Base-by-base conservation (phyloP, 1,140 invertebrate species). In the Drosophila nannoptera region DNA sequence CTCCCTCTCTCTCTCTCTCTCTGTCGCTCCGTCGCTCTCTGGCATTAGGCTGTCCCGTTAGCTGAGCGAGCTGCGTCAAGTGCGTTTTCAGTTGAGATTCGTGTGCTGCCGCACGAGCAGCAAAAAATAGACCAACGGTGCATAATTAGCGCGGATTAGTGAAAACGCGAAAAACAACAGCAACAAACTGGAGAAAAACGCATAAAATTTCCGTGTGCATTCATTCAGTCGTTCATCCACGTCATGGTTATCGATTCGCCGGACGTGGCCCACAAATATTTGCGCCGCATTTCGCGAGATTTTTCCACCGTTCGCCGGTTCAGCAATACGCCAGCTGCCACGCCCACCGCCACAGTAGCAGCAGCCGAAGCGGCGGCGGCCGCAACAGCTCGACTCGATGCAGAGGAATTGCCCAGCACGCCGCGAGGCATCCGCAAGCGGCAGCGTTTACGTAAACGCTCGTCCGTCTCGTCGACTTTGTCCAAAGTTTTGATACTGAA, bases 401-500 rank as follows among this genome's bases (percentile, higher is more conserved):
- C 50, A 7, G 69, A 61, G 8, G 76, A 73, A 22, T 42, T 84
- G 36, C 73, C 64, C 6, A 60, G 9, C 0, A 73, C 87, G 31
- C 76, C 81, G 32, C 73, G 69, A 7, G 87, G 87, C 53, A 83
- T 88, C 38, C 87, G 87, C 4, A 75, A 73, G 12, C 81, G 83
- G 22, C 67, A 76, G 33, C 63, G 80, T 36, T 61, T 76, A 50
- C 77, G 88, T 8, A 89, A 89, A 48, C 86, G 88, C 46, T 89
- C 88, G 16, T 89, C 88, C 2, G 74, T 89, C 36, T 89, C 88
- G 40, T 89, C 88, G 48, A 88, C 88, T 7, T 66, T 89, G 22
- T 89, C 88, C 7, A 88, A 87, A 80, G 87, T 89, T 46, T 69
- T 89, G n/a, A 87, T 89, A 73, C 75, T 89, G 38, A 89, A 89